A percentile compares a stretch with the other conserved stretches of the same genome.
Conservation (phyloP, 2,888 invertebrate genomes). For the Zele albiditarsus region DNA sequence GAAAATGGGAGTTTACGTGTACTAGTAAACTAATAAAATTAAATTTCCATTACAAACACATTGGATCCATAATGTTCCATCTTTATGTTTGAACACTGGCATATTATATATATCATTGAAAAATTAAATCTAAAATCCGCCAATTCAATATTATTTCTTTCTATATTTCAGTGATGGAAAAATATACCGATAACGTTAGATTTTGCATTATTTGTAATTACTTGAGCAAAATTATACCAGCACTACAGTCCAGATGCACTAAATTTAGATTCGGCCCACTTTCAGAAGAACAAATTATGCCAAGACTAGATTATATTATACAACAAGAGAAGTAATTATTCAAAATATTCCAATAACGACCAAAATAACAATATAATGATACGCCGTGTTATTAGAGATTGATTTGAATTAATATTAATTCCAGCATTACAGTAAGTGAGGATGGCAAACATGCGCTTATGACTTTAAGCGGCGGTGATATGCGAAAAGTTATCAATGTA, state of each 20-base stretch:
- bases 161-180: conserved; percentile 89
- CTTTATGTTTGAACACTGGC: neutral
- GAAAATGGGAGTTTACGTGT: too few species aligned
- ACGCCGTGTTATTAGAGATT: conserved; percentile 12
- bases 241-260: conserved; percentile 97
- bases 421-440: conserved; percentile 80
- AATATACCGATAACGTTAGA: conserved; percentile 98
- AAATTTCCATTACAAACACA: too few species aligned
- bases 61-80: too few species aligned
- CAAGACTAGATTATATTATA: conserved; percentile 89
- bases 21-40: too few species aligned
- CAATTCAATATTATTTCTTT: neutral
- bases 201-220: conserved; percentile 99
- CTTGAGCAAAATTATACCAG: conserved; percentile 98
- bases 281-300: conserved; percentile 88
- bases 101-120: neutral
- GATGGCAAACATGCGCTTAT: conserved; percentile 93
- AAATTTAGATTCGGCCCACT: conserved; percentile 96
- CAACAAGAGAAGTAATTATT: conserved; percentile 82
- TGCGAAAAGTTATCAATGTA: conserved; percentile 97
- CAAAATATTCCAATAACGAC: neutral
- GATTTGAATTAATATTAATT: conserved; percentile 43
- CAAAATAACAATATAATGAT: conserved; percentile 3
- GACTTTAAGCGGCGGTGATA: conserved; percentile 94
- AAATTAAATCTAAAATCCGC: neutral